Evolutionary conservation across 2,888 invertebrate genomes (phyloP).

Genomic region (Drosophila longiperda): DNA sequence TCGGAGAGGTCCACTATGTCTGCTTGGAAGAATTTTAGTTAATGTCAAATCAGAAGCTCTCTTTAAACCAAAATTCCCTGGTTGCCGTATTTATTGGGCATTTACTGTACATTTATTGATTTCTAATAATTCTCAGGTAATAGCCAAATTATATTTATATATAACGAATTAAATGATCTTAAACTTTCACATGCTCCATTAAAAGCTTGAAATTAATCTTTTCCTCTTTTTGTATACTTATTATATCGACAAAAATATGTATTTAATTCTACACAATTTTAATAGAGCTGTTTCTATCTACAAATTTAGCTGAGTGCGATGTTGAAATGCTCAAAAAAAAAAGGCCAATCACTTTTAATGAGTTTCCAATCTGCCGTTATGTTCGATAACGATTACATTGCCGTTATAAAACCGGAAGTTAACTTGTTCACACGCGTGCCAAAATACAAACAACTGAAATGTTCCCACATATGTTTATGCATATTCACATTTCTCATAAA

Average conservation of each 20-base stretch:
- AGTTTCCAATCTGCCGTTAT: conserved; percentile 41
- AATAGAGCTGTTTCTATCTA: not conserved
- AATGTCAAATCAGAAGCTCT: not conserved
- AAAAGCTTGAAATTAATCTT: conserved; percentile 9
- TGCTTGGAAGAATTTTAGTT: not conserved
- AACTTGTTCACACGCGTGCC: conserved; percentile 48
- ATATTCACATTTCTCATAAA: conserved; percentile 1
- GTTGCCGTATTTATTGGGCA: not conserved
- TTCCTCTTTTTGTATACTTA: conserved; percentile 2
- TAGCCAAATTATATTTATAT: not conserved
- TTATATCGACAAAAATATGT: not conserved
- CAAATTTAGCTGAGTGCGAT: conserved; percentile 11
- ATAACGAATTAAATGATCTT: conserved; percentile 2
- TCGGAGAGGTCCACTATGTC: not conserved
- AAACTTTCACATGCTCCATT: conserved; percentile 5
- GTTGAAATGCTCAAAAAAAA: conserved; percentile 25
- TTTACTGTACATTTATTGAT: not conserved
- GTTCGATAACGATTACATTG: conserved; percentile 39
- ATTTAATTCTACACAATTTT: not conserved
- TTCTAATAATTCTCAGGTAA: not conserved
- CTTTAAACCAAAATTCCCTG: not conserved
- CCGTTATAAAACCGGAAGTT: conserved; percentile 35
- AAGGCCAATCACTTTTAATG: conserved; percentile 45
- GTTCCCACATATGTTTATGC: conserved; percentile 8
- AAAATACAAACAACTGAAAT: conserved; percentile 8